Base-by-base conservation (phyloP, 2,888 invertebrate genomes). In the Troides oblongomaculatus region DNA sequence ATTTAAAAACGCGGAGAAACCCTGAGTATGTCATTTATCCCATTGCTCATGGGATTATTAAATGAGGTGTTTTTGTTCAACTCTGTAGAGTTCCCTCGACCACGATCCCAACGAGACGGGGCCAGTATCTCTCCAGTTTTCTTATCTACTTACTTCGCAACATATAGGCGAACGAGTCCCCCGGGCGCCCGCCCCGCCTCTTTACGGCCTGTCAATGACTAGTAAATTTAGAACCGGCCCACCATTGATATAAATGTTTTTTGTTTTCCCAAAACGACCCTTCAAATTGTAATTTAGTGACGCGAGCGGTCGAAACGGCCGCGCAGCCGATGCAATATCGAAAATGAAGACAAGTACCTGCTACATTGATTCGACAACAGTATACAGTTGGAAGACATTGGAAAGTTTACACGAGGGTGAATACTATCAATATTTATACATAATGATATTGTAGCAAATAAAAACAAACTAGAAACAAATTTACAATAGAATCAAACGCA, bases 171-270 rank as follows among this genome's bases (percentile, higher is more conserved):
- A 90, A 92, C 90, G 92, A 89, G 90, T 76, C 92, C 83, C 88
- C 70, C 64, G 89, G 81, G 90, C 68, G 77, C 79, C 78, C 70
- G 75, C 81, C 83, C 83, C 82, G 86, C 87, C 89, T 89, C 87
- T 90, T 88, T 90, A 92, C 88, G 84, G 86, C 90, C 92, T 92
- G 92, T 92, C 92, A 91, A 92, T 92, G 92, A 90, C 88, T 91
- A 88, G 87, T 88, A 87, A 91, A 92, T 92, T 92, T 91, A 90
- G 90, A 91, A 88, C 90, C 86, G 84, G 76, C 83, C 84, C 82
- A 77, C 92, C 92, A 92, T 92, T 92, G 92, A 92, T 90, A 92
- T 92, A 90, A 92, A 92, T 92, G 92, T 92, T 92, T 91, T 92
- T 92, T 91, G 91, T 91, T 91, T 84, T 88, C 92, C 92, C 92